A percentile compares a stretch with the other conserved stretches of the same genome.
Evolutionary conservation across 2,888 invertebrate genomes (phyloP).

Genomic region (Orchesella flavescens): DNA sequence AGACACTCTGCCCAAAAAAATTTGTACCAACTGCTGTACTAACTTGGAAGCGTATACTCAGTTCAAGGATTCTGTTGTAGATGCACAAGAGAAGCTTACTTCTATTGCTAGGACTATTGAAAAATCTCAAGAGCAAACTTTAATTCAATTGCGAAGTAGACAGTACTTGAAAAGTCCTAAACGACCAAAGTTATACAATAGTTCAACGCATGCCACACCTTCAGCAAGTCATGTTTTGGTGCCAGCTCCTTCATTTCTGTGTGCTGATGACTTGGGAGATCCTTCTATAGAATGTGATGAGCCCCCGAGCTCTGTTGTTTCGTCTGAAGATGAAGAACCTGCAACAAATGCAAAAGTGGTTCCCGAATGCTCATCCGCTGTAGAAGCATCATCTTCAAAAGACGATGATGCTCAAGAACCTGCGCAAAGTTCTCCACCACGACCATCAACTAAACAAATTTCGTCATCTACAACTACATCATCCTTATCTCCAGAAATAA

Average conservation of each 20-base stretch:
- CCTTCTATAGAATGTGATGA: conserved; percentile 49
- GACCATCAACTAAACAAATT: background rate
- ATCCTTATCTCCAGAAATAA: background rate
- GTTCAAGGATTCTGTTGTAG: conserved; percentile 69
- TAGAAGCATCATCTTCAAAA: background rate
- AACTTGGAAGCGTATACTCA: conserved; percentile 69
- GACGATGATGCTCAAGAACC: conserved; percentile 35
- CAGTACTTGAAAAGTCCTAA: conserved; percentile 36
- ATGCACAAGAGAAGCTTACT: conserved; percentile 70
- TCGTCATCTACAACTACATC: background rate
- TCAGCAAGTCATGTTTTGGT: conserved; percentile 21
- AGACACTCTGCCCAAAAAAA: conserved; percentile 70
- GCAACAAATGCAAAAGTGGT: background rate
- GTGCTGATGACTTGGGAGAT: conserved; percentile 22
- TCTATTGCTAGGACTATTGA: conserved; percentile 67
- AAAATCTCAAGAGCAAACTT: conserved; percentile 52
- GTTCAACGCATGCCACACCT: background rate
- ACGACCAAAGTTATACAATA: conserved; percentile 18
- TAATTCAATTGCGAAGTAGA: conserved; percentile 19
- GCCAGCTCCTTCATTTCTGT: conserved; percentile 13
- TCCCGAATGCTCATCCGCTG: conserved; percentile 20
- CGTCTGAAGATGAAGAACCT: conserved; percentile 29
- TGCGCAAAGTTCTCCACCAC: conserved; percentile 18
- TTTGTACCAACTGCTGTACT: conserved; percentile 71
- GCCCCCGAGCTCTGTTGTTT: conserved; percentile 18